phyloP scores from a whole-genome alignment of 92 coral and sea anemone species.

The Plumapathes pennacea region DNA sequence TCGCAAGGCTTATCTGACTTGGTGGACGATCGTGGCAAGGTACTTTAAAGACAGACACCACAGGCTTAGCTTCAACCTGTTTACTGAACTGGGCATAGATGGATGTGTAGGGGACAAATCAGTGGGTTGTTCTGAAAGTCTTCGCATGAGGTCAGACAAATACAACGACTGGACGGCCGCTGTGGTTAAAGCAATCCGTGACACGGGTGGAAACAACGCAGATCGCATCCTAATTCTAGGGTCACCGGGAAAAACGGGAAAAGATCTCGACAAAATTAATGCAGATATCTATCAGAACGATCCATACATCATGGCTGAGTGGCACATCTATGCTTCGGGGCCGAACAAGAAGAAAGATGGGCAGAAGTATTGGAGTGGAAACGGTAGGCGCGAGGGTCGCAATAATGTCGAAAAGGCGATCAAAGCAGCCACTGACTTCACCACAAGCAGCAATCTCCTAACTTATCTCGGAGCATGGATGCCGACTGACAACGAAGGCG shows the following conservation, averaged over 20 bases:
- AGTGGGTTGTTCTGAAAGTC: background rate
- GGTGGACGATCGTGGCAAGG: slow-evolving; percentile 70
- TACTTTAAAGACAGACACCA: slow-evolving; percentile 52
- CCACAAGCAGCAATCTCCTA: slow-evolving; percentile 13
- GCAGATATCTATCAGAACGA: slow-evolving; percentile 37
- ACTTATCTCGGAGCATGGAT: slow-evolving; percentile 79
- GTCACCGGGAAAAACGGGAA: slow-evolving; percentile 58
- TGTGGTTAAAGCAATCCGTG: slow-evolving; percentile 55
- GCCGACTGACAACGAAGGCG: slow-evolving; percentile 54
- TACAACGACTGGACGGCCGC: slow-evolving; percentile 52
- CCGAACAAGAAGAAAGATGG: slow-evolving; percentile 53
- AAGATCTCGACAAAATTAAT: slow-evolving; percentile 35
- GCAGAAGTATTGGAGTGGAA: slow-evolving; percentile 57
- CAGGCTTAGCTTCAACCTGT: slow-evolving; percentile 67
- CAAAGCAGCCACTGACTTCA: slow-evolving; percentile 19
- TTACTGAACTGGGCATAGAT: slow-evolving; percentile 73
- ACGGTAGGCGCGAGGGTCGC: slow-evolving; percentile 7
- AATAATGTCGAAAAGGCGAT: slow-evolving; percentile 20
- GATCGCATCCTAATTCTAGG: slow-evolving; percentile 58
- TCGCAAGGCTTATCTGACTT: slow-evolving; percentile 35
- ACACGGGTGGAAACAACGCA: slow-evolving; percentile 37
- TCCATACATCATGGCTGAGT: slow-evolving; percentile 59
- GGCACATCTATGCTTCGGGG: slow-evolving; percentile 70
- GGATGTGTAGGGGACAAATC: slow-evolving; percentile 22
- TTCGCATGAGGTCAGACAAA: slow-evolving; percentile 8